These are phyloP conservation scores for Caenorhabditis macrosperma DNA, from an alignment of 2,888 invertebrate species.

Conservation along the genomic window DNA sequence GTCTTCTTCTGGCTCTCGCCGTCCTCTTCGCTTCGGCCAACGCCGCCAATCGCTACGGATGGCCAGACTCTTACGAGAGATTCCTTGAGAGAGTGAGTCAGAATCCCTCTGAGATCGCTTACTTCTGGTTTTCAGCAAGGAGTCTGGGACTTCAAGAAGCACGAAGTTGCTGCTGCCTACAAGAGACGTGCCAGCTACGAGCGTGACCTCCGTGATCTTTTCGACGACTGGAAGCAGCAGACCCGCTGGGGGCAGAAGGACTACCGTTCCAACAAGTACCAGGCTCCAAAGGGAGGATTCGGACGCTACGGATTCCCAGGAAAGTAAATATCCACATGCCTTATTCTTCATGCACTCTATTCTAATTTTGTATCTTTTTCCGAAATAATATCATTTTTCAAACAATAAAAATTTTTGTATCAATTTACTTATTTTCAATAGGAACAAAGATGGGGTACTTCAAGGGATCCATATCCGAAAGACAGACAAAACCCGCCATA, in stretches of 20 bases:
- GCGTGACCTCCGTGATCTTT: slow-evolving; percentile 52
- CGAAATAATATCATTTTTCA: too few species aligned
- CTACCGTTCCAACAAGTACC: slow-evolving; percentile 47
- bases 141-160: slow-evolving; percentile 57
- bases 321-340: slow-evolving; percentile 27
- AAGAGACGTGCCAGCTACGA: slow-evolving; percentile 40
- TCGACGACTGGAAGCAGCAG: slow-evolving; percentile 58
- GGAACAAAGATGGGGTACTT: too few species aligned
- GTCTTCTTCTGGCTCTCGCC: slow-evolving; percentile 48
- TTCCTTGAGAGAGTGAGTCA: slow-evolving; percentile 60
- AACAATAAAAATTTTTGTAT: slow-evolving; percentile 17
- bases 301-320: slow-evolving; percentile 58
- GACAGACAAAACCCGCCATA: too few species aligned
- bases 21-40: slow-evolving; percentile 36
- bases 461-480: too few species aligned
- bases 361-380: neutral
- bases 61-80: slow-evolving; percentile 56
- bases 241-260: slow-evolving; percentile 51
- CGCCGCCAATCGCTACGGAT: slow-evolving; percentile 55
- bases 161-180: slow-evolving; percentile 34
- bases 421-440: too few species aligned
- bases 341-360: neutral
- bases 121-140: slow-evolving; percentile 47
- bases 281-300: slow-evolving; percentile 41
- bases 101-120: neutral